Base-by-base conservation (phyloP, 2,113 vertebrate species). In the Oceanites oceanicus region DNA sequence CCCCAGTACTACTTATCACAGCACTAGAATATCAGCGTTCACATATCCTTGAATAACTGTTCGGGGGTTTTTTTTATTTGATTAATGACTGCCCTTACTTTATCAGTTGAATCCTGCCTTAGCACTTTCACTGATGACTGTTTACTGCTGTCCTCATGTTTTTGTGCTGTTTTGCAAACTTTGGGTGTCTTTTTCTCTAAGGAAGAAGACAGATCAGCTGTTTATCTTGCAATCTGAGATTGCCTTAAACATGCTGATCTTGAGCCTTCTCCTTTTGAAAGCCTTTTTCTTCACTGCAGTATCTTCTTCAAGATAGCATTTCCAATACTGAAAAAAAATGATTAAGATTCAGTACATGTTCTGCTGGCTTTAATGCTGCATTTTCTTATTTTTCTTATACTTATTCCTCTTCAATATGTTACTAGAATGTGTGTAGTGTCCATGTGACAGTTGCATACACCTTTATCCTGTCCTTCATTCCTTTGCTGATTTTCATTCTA, bases 391-490 rank as follows among this genome's bases (percentile, higher is more conserved):
- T 95, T 72, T 59, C 32, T 91, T 88, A 38, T 22, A 27, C 11
- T 79, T 67, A 12, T 88, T 86, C 38, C 52, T 70, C 56, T 91
- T 80, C 44, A 70, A 0, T 62, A 47, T 59, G 17, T 56, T 77
- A 38, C 47, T 86, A 63, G 56, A 77, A 66, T 40, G 20, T 27
- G 27, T 55, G 29, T 58, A 27, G 26, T 20, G 23, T 66, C 45
- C 0, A 0, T 65, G 72, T 67, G 75, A 55, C 82, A 92, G 36
- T 63, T 88, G 78, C 23, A 55, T 88, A 94, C 72, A 86, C 59
- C 47, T 93, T 94, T 86, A 80, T 61, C 40, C 73, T 47, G 30
- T 88, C 56, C 52, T 70, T 92, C 68, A 71, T 86, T 90, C 42
- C 67, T 80, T 85, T 93, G 65, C 67, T 86, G 67, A 68, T 90